Percentiles rank a stretch among this genome's conserved stretches.
Conservation (phyloP, 2,888 invertebrate species). For the Schrankia costaestrigalis region DNA sequence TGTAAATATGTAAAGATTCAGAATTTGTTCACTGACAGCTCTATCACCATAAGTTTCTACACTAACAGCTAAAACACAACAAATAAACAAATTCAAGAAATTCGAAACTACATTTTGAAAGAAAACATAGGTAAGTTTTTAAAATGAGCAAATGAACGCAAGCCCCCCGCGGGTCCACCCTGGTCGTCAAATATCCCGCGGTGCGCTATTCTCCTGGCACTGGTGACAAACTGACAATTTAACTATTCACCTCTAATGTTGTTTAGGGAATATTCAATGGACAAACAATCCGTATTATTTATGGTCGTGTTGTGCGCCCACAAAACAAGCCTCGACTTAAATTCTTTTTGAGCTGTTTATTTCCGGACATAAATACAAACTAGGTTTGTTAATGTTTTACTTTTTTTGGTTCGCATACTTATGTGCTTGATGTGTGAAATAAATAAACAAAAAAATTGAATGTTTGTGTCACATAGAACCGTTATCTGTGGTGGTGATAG, state of each 20-base stretch:
- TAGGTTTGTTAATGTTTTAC: slow-evolving; percentile 16
- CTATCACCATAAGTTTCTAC: not conserved
- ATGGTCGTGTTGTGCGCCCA: slow-evolving; percentile 64
- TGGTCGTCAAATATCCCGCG: slow-evolving; percentile 39
- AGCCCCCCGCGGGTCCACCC: slow-evolving; percentile 45
- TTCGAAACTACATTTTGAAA: slow-evolving; percentile 19
- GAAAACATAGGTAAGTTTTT: slow-evolving; percentile 32
- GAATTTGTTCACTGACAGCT: too few species aligned
- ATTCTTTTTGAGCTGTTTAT: slow-evolving; percentile 66
- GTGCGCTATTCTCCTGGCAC: slow-evolving; percentile 39
- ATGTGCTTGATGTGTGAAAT: not conserved
- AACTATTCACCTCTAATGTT: slow-evolving; percentile 75
- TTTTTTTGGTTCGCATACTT: slow-evolving; percentile 1
- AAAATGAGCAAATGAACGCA: slow-evolving; percentile 47
- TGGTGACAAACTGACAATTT: slow-evolving; percentile 75
- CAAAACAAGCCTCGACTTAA: slow-evolving; percentile 54
- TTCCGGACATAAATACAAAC: slow-evolving; percentile 54
- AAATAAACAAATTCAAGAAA: slow-evolving; percentile 12
- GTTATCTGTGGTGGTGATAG: too few species aligned
- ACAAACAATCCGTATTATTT: slow-evolving; percentile 70
- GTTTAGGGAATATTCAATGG: slow-evolving; percentile 70
- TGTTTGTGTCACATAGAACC: not conserved
- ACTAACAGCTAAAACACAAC: not conserved
- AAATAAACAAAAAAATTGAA: not conserved
- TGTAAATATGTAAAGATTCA: too few species aligned